A percentile compares a stretch with the other conserved stretches of the same genome.
Conservation (phyloP, 2,113 vertebrate genomes). For the Rhea americana region DNA sequence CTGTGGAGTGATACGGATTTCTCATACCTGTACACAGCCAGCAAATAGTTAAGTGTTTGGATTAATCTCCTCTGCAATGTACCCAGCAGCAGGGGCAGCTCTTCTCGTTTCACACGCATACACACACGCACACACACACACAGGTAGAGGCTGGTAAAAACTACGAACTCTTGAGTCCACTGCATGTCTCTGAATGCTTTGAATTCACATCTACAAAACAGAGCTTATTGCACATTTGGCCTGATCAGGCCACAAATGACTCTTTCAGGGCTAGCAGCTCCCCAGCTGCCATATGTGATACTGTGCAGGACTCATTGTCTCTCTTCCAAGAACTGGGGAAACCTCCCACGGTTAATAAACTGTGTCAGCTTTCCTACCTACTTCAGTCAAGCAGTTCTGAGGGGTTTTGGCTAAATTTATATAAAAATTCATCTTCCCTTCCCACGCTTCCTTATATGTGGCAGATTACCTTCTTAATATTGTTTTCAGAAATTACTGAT, state of each 20-base stretch:
- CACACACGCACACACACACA: no score
- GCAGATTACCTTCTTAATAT: not conserved
- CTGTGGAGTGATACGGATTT: not conserved
- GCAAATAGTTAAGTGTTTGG: not conserved
- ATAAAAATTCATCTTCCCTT: not conserved
- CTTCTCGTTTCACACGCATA: not conserved
- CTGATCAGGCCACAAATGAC: not conserved
- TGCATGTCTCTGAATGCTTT: not conserved
- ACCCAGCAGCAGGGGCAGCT: not conserved
- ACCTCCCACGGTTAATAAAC: not conserved
- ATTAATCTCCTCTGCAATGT: not conserved
- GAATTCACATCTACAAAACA: not conserved
- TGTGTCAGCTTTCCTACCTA: not conserved
- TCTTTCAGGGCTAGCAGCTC: not conserved
- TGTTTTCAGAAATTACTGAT: not conserved
- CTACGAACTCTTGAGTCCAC: not conserved
- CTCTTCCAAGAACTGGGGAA: not conserved
- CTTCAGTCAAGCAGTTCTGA: not conserved
- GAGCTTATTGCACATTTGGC: not conserved
- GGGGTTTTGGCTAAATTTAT: not conserved
- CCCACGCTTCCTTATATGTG: not conserved
- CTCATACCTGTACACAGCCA: not conserved
- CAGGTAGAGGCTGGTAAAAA: not conserved
- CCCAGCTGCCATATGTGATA: fast-evolving
- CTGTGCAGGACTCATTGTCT: not conserved